These are phyloP conservation scores for Synanthedon formicaeformis DNA, from an alignment of 2,888 invertebrate species.

Conservation along the genomic window DNA sequence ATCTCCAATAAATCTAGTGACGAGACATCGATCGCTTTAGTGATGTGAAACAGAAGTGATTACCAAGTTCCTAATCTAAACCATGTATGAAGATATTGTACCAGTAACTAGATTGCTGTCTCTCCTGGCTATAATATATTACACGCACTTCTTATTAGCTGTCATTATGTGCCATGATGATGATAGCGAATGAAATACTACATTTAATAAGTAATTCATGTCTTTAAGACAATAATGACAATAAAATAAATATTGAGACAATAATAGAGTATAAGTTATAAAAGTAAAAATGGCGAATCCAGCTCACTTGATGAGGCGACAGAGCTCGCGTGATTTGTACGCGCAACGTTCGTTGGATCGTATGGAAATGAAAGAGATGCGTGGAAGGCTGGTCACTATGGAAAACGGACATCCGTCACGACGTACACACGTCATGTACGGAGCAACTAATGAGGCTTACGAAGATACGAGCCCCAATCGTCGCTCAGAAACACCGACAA, in stretches of 20 bases:
- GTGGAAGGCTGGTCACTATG: constrained; percentile 80
- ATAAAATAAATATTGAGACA: constrained; percentile 15
- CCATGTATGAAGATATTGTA: constrained; percentile 13
- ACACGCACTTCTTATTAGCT: constrained; percentile 35
- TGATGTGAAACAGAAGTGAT: not conserved
- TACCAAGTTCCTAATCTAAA: constrained; percentile 29
- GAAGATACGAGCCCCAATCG: constrained; percentile 62
- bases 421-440: constrained; percentile 75
- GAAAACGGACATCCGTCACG: constrained; percentile 73
- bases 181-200: constrained; percentile 35
- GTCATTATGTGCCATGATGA: constrained; percentile 53
- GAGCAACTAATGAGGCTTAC: constrained; percentile 89
- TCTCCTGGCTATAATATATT: constrained; percentile 4
- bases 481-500: constrained; percentile 58
- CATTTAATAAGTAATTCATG: constrained; percentile 6
- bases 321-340: constrained; percentile 87
- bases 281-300: constrained; percentile 83
- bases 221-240: constrained; percentile 16
- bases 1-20: constrained; percentile 10
- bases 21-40: constrained; percentile 10
- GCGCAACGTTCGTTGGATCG: constrained; percentile 86
- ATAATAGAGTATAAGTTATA: constrained; percentile 6
- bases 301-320: constrained; percentile 87
- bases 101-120: constrained; percentile 18
- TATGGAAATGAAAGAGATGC: constrained; percentile 87